A percentile compares a stretch with the other conserved stretches of the same genome.
These are phyloP conservation scores for Rhea americana DNA, from an alignment of 2,113 vertebrate species.

Conservation along the genomic window DNA sequence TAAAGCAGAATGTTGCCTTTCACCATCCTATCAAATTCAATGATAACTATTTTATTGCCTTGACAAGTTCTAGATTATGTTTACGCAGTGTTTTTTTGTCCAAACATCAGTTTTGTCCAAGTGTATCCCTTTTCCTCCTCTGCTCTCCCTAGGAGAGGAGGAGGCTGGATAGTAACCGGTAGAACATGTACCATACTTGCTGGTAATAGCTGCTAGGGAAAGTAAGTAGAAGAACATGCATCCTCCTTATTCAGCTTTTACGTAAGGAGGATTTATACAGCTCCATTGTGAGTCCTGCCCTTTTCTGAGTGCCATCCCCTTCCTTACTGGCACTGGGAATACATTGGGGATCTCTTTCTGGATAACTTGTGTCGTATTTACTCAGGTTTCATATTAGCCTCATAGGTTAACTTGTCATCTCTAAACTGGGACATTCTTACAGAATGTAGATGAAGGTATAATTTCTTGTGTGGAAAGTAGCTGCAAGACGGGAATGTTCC, in stretches of 20 bases:
- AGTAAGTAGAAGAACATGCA: no score
- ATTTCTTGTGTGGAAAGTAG: background rate
- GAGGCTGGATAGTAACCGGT: background rate
- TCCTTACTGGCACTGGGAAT: background rate
- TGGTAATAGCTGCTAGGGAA: background rate
- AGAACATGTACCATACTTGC: background rate
- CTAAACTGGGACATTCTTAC: background rate
- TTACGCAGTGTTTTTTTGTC: background rate
- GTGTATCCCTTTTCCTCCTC: background rate
- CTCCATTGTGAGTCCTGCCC: background rate
- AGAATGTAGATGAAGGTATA: background rate
- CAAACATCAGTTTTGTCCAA: background rate
- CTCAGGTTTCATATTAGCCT: background rate
- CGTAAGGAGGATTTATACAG: background rate
- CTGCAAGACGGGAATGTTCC: background rate
- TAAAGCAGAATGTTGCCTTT: background rate
- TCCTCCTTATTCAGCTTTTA: background rate
- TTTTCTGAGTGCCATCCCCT: background rate
- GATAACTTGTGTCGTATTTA: background rate
- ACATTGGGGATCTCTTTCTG: background rate
- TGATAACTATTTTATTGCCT: background rate
- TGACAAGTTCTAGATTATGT: background rate
- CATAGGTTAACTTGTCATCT: background rate
- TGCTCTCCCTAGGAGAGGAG: background rate
- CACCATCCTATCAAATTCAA: background rate